phyloP scores from a whole-genome alignment of 2,888 invertebrate genomes.

The Phengaris arion region DNA sequence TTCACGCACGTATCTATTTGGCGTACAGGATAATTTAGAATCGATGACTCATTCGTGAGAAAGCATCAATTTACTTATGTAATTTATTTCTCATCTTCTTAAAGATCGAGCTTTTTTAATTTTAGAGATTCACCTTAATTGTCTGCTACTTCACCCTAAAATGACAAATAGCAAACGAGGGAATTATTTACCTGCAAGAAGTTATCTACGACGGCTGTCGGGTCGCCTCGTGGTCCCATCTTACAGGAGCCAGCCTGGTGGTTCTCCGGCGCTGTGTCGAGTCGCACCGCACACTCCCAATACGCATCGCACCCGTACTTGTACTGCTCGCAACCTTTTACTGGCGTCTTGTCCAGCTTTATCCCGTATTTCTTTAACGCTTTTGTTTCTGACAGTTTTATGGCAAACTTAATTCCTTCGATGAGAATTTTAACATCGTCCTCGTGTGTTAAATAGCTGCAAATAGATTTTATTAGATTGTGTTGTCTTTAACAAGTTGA shows the following conservation, averaged over 20 bases:
- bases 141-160: too few relatives aligned
- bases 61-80: too few relatives aligned
- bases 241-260: conserved; percentile 90
- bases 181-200: conserved; percentile 72
- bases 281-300: conserved; percentile 88
- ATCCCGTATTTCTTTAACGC: conserved; percentile 83
- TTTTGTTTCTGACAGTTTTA: conserved; percentile 85
- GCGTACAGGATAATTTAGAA: too few relatives aligned
- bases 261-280: conserved; percentile 89
- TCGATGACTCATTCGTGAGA: too few relatives aligned
- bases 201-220: conserved; percentile 85
- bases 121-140: too few relatives aligned
- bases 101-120: too few relatives aligned
- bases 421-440: conserved; percentile 89
- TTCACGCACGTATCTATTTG: too few relatives aligned
- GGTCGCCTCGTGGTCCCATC: conserved; percentile 88
- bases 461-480: conserved; percentile 31
- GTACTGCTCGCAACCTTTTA: conserved; percentile 85
- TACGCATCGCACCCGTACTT: conserved; percentile 87
- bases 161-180: conserved; percentile 34
- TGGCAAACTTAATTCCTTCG: conserved; percentile 90
- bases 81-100: too few relatives aligned
- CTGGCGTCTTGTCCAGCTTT: conserved; percentile 85
- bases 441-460: conserved; percentile 84
- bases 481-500: neutral